phyloP scores from a whole-genome alignment of 2,113 vertebrate species.

The Scortum barcoo region DNA sequence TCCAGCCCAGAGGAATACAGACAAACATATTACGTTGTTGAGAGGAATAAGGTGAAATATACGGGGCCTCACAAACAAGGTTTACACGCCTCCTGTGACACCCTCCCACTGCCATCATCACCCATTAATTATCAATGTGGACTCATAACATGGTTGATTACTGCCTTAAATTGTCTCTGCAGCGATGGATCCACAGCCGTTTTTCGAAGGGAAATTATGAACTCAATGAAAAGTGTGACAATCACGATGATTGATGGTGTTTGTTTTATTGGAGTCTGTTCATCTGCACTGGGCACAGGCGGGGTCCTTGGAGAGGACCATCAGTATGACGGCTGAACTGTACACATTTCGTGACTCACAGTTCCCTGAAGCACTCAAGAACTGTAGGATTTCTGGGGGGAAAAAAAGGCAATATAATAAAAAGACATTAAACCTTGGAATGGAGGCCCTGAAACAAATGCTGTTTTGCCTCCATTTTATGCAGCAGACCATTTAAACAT shows the following conservation, averaged over 20 bases:
- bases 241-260: conserved; percentile 69
- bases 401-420: conserved; percentile 1
- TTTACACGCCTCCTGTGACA: conserved; percentile 13
- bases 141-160: conserved; percentile 75
- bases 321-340: conserved; percentile 15
- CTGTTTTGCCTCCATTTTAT: conserved; percentile 28
- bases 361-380: background rate
- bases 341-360: conserved; percentile 15
- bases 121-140: conserved; percentile 67
- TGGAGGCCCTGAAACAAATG: conserved; percentile 23
- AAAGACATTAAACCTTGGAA: conserved; percentile 37
- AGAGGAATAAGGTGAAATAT: conserved; percentile 64
- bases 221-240: conserved; percentile 71
- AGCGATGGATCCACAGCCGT: conserved; percentile 27
- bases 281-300: conserved; percentile 14
- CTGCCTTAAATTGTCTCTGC: conserved; percentile 66
- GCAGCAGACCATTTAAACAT: conserved; percentile 10
- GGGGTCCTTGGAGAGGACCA: conserved; percentile 28
- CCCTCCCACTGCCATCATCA: conserved; percentile 3
- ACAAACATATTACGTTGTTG: conserved; percentile 66
- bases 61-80: conserved; percentile 41
- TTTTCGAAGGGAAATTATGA: conserved; percentile 67
- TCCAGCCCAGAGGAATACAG: conserved; percentile 64
- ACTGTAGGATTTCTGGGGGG: background rate
- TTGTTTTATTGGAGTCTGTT: conserved; percentile 61